Evolutionary conservation across 2,888 invertebrate genomes (phyloP), one percentile per base, ranked within the genome.

Genomic region (Neoscelio sp.): DNA sequence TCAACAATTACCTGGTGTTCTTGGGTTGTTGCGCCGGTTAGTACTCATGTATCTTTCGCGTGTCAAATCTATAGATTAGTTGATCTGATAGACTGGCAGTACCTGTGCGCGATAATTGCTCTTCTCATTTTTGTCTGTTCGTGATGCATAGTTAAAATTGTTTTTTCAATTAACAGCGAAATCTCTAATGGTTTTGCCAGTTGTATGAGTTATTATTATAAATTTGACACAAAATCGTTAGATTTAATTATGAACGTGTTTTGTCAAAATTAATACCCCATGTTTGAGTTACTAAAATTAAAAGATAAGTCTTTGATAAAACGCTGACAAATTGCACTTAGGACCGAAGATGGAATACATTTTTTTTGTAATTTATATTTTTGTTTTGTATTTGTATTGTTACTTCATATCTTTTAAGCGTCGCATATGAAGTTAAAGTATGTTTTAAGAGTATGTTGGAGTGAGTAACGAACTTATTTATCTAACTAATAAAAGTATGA

Each of bases 1-100:
- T 33, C 79, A 75, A 75, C 75, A n/a, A n/a, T n/a, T 79, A 65
- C 79, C 75, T 75, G 79, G 75, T 79, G 68, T 79, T 38, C 79
- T 75, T 71, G 70, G 75, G 38, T 74, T 79, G 48, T 54, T 79
- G 18, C 75, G 75, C 71, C 75, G 79, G 79, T 79, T 79, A 79
- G 79, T 79, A 79, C 65, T 67, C 7, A 33, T 2, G 46, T 18
- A 15, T 67, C 40, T 70, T 60, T 33, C 20, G 46, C 10, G 64
- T 73, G 78, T 73, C 67, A 68, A 71, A 75, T 71, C 60, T 58
- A 77, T 42, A 65, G 77, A 62, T 68, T 68, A 40, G 54, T 40
- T 40, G 46, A 68, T 68, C 54, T 75, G 54, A 56, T 62, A 62
- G 60, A 52, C 76, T 76, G 76, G 68, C 76, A 76, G 40, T 68